phyloP scores from a whole-genome alignment of 2,797 vertebrate species.

The Dendrocincla tyrannina region DNA sequence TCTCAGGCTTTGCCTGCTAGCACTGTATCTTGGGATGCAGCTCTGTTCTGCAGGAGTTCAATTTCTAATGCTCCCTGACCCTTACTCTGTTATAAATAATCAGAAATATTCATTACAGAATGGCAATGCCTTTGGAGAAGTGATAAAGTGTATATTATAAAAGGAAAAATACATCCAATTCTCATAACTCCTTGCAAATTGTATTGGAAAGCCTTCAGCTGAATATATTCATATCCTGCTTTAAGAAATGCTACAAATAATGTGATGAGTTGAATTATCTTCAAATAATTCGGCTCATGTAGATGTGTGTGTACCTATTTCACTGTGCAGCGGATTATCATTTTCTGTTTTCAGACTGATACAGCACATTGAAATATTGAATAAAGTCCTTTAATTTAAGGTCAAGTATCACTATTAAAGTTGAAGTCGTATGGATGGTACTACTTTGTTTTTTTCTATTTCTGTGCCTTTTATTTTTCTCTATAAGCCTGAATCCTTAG shows the following conservation, averaged over 20 bases:
- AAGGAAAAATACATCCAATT: slow-evolving; percentile 41
- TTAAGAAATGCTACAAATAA: slow-evolving; percentile 35
- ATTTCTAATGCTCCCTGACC: slow-evolving; percentile 54
- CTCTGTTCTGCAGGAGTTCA: not conserved
- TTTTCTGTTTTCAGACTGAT: slow-evolving; percentile 5
- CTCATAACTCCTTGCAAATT: slow-evolving; percentile 55
- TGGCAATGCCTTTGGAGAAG: slow-evolving; percentile 35
- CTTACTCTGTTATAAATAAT: slow-evolving; percentile 53
- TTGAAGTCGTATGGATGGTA: not conserved
- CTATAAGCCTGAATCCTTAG: not conserved
- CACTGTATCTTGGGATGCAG: not conserved
- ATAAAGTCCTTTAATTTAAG: slow-evolving; percentile 9
- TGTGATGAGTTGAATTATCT: slow-evolving; percentile 33
- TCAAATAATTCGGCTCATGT: slow-evolving; percentile 34
- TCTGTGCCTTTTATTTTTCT: not conserved
- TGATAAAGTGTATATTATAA: slow-evolving; percentile 31
- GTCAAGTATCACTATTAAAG: not conserved
- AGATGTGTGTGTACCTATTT: not conserved
- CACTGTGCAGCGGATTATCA: not conserved
- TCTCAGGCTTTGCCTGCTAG: not conserved
- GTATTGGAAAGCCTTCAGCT: slow-evolving; percentile 46
- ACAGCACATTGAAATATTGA: not conserved
- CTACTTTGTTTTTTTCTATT: not conserved
- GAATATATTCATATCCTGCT: slow-evolving; percentile 22
- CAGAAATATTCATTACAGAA: slow-evolving; percentile 65